Evolutionary conservation across 2,113 vertebrate species (phyloP), one percentile per base, ranked within the genome.

Genomic region (Chloroceryle aenea): DNA sequence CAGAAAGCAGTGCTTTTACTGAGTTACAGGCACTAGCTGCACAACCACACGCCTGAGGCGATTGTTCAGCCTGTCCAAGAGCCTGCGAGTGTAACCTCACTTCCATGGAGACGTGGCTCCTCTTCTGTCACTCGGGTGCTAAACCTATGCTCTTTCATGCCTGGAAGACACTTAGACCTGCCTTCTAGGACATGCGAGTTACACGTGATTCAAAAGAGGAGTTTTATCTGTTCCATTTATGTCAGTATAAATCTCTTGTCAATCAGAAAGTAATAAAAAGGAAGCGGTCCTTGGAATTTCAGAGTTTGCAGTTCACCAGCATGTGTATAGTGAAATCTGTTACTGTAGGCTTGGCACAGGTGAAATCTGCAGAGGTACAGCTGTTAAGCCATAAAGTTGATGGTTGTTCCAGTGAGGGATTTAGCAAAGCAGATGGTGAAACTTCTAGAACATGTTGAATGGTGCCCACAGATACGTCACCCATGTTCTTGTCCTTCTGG

Each of bases 181-280:
- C 73, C 63, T 56, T 61, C 40, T 40, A 69, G 30, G 47, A 63
- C 47, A 56, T 0, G 13, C 7, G 42, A 87, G 38, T 67, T 66
- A 81, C 59, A 29, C 10, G 11, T 3, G 0, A 55, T 59, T 89
- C 61, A 75, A 29, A 1, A 7, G 42, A 74, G 19, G 47, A 14
- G 23, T 78, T 64, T n/a, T 55, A 75, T 77, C 87, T 47, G 45
- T 84, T 96, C 63, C 42, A 27, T 80, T 88, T 92, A 74, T 26
- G 72, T 74, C 50, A 26, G 20, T 58, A 84, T 38, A 67, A 84
- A 81, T 66, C 38, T 43, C 30, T 48, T 47, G 55, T 64, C 50
- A 83, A 47, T 61, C 87, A 75, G 76, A 61, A 0, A 68, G 47
- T 50, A 87, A 89, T 59, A 45, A 84, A 85, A 93, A 91, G 58